Evolutionary conservation across 1,140 invertebrate genomes (phyloP).

Genomic region (Episyrphus balteatus): DNA sequence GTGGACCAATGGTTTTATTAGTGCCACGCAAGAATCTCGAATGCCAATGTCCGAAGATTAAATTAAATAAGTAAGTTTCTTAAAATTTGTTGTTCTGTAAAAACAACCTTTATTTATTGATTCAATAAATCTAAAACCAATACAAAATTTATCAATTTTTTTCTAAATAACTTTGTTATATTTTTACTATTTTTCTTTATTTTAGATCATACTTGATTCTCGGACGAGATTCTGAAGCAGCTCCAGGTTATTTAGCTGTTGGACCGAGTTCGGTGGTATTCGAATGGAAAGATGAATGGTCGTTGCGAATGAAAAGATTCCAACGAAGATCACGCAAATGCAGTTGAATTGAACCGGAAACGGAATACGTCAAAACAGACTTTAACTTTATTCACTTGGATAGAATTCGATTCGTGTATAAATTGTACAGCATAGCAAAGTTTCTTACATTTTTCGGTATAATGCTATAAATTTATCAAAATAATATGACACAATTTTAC

Average conservation of each 20-base stretch:
- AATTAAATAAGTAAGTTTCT: slow-evolving; percentile 62
- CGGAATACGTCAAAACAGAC: slow-evolving; percentile 37
- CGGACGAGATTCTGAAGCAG: slow-evolving; percentile 64
- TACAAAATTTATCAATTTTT: background rate
- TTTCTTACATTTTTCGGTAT: slow-evolving; percentile 37
- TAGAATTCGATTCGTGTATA: slow-evolving; percentile 37
- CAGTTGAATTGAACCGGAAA: slow-evolving; percentile 38
- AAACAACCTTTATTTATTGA: background rate
- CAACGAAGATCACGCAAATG: slow-evolving; percentile 63
- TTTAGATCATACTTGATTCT: slow-evolving; percentile 76
- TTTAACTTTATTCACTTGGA: slow-evolving; percentile 37
- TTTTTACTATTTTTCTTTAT: slow-evolving; percentile 15
- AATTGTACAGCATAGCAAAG: slow-evolving; percentile 38
- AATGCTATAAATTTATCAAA: slow-evolving; percentile 27
- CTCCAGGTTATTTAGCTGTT: slow-evolving; percentile 60
- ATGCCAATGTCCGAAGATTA: slow-evolving; percentile 94
- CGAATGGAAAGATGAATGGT: slow-evolving; percentile 90
- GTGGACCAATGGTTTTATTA: slow-evolving; percentile 53
- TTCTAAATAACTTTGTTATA: slow-evolving; percentile 1
- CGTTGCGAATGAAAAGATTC: slow-evolving; percentile 79
- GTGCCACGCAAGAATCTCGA: slow-evolving; percentile 72
- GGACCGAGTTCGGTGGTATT: slow-evolving; percentile 79
- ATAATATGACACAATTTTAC: too few relatives aligned
- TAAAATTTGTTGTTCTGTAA: background rate
- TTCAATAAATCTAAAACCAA: background rate